phyloP scores from a whole-genome alignment of 2,113 vertebrate genomes.

The Glaucidium brasilianum region DNA sequence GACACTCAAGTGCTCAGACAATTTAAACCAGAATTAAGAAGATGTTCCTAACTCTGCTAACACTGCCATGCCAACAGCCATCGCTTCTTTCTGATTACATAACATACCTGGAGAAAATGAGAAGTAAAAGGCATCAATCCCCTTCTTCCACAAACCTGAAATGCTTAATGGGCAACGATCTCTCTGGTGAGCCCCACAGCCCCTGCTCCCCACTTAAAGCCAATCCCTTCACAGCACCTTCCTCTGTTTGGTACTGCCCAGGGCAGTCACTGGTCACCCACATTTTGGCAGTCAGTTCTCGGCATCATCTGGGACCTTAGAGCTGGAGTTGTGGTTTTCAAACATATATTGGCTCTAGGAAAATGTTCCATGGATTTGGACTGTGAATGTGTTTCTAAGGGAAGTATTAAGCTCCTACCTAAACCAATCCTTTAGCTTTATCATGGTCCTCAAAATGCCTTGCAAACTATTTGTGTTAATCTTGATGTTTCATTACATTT shows the following conservation, averaged over 20 bases:
- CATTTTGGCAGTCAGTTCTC: neutral
- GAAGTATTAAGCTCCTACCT: neutral
- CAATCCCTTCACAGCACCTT: neutral
- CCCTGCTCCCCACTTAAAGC: neutral
- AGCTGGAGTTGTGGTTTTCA: neutral
- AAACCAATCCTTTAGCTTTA: neutral
- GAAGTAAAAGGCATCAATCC: neutral
- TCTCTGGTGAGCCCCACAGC: neutral
- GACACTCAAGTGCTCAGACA: neutral
- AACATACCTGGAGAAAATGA: neutral
- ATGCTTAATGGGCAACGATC: accelerated
- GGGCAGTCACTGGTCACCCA: neutral
- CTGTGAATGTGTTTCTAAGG: neutral
- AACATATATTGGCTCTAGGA: neutral
- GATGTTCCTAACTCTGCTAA: neutral
- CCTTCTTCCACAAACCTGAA: neutral
- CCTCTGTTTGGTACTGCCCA: neutral
- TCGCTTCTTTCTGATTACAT: neutral
- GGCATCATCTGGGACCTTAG: neutral
- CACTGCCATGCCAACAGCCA: neutral
- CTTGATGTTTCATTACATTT: neutral
- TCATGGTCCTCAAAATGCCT: neutral
- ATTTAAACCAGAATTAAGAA: neutral
- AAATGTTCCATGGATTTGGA: neutral
- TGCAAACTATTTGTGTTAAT: no score